phyloP scores from a whole-genome alignment of 2,113 vertebrate species.

The Hyperopisus bebe region DNA sequence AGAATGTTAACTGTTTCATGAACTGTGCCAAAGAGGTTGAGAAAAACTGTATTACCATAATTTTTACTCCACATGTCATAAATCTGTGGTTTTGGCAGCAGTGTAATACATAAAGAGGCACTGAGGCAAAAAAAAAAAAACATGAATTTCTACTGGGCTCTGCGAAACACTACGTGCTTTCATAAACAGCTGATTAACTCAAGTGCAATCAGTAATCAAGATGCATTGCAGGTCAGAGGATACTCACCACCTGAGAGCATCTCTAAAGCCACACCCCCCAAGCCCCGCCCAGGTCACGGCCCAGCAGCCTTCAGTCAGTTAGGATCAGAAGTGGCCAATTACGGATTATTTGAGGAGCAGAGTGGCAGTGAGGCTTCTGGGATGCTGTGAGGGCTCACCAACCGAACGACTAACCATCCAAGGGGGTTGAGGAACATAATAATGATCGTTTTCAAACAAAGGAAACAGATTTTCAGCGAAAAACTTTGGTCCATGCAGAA shows the following conservation, averaged over 20 bases:
- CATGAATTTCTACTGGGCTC: background rate
- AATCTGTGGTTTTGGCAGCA: background rate
- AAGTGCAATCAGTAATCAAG: background rate
- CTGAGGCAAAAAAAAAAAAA: background rate
- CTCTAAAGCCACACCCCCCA: background rate
- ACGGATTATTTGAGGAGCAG: background rate
- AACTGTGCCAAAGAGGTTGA: background rate
- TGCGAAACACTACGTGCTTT: background rate
- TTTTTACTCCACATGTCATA: background rate
- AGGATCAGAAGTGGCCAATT: background rate
- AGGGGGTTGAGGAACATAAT: background rate
- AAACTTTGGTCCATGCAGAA: background rate
- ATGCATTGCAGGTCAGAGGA: background rate
- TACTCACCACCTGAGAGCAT: background rate
- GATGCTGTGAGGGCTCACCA: background rate
- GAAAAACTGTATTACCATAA: background rate
- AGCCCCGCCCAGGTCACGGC: background rate
- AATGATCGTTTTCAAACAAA: background rate
- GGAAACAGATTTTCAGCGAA: background rate
- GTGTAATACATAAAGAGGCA: background rate
- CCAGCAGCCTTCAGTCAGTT: background rate
- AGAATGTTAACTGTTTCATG: background rate
- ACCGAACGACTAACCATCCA: background rate
- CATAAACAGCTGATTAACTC: background rate
- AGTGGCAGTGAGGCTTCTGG: background rate